phyloP scores from a whole-genome alignment of 2,888 invertebrate genomes.

The Argynnis bischoffii region DNA sequence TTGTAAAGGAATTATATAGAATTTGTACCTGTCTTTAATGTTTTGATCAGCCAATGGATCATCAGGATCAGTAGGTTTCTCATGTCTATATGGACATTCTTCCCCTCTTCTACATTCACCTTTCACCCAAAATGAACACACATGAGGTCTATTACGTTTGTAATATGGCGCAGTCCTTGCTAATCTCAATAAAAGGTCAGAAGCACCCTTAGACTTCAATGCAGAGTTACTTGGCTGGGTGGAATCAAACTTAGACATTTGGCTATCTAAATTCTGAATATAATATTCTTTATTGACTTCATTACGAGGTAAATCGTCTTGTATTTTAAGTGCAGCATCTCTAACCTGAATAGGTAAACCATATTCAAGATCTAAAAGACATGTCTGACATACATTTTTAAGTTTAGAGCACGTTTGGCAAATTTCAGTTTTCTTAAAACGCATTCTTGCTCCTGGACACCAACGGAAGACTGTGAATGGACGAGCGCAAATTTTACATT shows the following conservation, averaged over 20 bases:
- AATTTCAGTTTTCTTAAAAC: constrained; percentile 98
- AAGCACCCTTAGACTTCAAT: constrained; percentile 88
- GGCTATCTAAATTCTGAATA: constrained; percentile 94
- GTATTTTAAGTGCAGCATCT: constrained; percentile 94
- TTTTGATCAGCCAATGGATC: constrained; percentile 98
- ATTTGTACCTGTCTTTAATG: constrained; percentile 89
- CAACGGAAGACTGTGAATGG: constrained; percentile 98
- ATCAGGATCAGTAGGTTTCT: constrained; percentile 98
- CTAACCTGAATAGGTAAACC: constrained; percentile 94
- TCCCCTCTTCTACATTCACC: constrained; percentile 98
- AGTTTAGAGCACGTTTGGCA: constrained; percentile 97
- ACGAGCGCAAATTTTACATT: constrained; percentile 96
- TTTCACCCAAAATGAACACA: constrained; percentile 99
- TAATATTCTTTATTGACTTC: constrained; percentile 98
- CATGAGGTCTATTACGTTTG: constrained; percentile 96
- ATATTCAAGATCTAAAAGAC: constrained; percentile 95
- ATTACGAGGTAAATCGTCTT: constrained; percentile 94
- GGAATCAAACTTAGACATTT: constrained; percentile 80
- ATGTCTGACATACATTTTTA: constrained; percentile 98
- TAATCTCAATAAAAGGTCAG: constrained; percentile 92
- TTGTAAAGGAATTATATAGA: neutral
- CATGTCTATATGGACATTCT: constrained; percentile 97
- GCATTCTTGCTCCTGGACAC: constrained; percentile 97
- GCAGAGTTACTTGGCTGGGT: constrained; percentile 83
- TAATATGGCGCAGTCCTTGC: constrained; percentile 97